phyloP scores from a whole-genome alignment of 2,888 invertebrate species.

The Hoplodrina blanda region DNA sequence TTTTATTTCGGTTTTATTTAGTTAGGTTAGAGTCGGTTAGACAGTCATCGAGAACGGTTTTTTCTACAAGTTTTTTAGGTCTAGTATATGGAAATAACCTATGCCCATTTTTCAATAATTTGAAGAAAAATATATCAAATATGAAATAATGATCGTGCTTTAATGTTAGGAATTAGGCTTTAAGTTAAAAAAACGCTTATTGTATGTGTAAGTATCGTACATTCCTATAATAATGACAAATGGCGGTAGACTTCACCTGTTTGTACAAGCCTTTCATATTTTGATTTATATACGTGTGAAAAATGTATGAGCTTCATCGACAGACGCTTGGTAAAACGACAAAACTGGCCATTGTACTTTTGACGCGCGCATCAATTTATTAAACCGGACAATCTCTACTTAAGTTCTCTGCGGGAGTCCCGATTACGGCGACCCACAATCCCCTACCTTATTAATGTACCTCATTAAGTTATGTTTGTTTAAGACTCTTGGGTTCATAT shows the following conservation, averaged over 20 bases:
- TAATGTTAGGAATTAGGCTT: not conserved
- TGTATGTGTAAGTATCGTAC: not conserved
- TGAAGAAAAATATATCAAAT: too few species aligned
- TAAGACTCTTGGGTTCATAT: constrained; percentile 47
- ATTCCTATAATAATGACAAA: not conserved
- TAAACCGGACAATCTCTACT: constrained; percentile 55
- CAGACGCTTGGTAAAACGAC: constrained; percentile 37
- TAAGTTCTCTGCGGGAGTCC: constrained; percentile 47
- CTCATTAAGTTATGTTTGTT: constrained; percentile 67
- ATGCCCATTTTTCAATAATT: too few species aligned
- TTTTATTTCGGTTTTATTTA: too few species aligned
- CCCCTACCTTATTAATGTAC: constrained; percentile 61
- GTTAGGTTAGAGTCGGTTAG: too few species aligned
- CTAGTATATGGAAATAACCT: too few species aligned
- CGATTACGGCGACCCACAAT: constrained; percentile 57
- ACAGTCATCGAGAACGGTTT: too few species aligned
- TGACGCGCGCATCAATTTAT: constrained; percentile 52
- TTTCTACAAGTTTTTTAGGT: too few species aligned
- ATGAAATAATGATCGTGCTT: too few species aligned
- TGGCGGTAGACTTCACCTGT: not conserved
- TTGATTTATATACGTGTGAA: constrained; percentile 35
- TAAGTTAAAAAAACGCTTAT: not conserved
- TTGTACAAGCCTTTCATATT: not conserved
- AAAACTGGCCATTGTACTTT: constrained; percentile 53
- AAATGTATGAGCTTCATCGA: constrained; percentile 42